These are phyloP conservation scores for Hippoglossus hippoglossus DNA, from an alignment of 2,797 vertebrate species.

Conservation along the genomic window DNA sequence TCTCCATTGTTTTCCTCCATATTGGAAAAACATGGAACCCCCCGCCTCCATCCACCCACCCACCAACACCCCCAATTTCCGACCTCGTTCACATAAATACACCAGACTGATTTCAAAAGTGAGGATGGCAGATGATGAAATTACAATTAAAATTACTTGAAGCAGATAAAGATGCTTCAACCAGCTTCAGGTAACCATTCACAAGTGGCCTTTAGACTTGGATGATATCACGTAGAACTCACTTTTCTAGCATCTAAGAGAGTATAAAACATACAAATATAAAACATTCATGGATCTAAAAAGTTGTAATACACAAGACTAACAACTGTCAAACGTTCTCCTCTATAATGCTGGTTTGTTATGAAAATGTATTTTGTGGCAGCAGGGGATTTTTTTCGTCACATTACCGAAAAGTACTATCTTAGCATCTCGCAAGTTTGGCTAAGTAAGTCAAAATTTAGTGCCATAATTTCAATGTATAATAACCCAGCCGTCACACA, in stretches of 20 bases:
- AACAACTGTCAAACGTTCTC: no score
- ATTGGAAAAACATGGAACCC: conserved; percentile 68
- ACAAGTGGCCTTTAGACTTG: no score
- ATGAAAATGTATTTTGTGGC: no score
- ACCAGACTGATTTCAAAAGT: conserved; percentile 40
- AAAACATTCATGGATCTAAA: not conserved
- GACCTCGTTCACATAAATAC: conserved; percentile 59
- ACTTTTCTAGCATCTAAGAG: not conserved
- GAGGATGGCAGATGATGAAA: conserved; percentile 29
- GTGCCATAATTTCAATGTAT: no score
- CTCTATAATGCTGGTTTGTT: no score
- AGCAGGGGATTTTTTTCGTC: no score
- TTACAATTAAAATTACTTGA: conserved; percentile 14
- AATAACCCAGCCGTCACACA: no score
- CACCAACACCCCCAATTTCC: conserved; percentile 56
- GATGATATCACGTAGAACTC: not conserved
- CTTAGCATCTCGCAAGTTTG: no score
- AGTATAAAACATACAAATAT: not conserved
- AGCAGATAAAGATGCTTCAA: not conserved
- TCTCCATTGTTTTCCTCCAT: conserved; percentile 70
- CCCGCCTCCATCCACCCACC: not conserved
- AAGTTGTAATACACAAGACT: no score
- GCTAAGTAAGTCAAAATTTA: no score
- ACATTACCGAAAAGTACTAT: no score
- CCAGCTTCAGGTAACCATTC: no score